Conservation (phyloP, 2,113 vertebrate species). For the Sterna hirundo region DNA sequence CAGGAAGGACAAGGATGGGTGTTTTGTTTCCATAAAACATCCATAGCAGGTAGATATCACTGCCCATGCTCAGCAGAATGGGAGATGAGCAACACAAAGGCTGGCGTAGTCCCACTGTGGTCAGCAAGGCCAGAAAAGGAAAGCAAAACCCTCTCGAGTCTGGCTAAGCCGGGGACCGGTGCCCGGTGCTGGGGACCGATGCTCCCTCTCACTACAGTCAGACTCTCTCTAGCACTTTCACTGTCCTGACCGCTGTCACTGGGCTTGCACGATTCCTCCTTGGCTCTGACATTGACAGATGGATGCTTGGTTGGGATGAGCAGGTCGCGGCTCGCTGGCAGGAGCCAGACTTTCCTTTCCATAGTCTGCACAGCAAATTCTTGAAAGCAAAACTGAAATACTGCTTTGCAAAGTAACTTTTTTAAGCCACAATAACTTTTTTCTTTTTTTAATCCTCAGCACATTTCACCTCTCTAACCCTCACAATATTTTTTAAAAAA, state of each 20-base stretch:
- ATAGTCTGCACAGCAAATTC: neutral
- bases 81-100: neutral
- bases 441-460: neutral
- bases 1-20: neutral
- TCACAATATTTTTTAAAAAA: constrained; percentile 30
- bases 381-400: constrained; percentile 2
- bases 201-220: neutral
- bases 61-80: neutral
- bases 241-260: neutral
- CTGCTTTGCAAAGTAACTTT: constrained; percentile 15
- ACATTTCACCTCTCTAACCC: constrained; percentile 33
- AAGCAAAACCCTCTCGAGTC: neutral
- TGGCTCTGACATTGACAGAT: neutral
- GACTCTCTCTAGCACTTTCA: neutral
- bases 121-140: neutral
- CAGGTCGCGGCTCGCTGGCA: neutral
- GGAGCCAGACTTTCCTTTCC: neutral
- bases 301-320: neutral
- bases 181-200: rapidly evolving
- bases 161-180: neutral
- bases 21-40: neutral
- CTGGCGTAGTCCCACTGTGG: neutral
- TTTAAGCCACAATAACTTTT: neutral
- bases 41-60: neutral
- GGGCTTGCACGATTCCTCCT: neutral